Percentiles rank a stretch among this genome's conserved stretches.
Evolutionary conservation across 2,113 vertebrate genomes (phyloP).

Genomic region (Axis porcinus): DNA sequence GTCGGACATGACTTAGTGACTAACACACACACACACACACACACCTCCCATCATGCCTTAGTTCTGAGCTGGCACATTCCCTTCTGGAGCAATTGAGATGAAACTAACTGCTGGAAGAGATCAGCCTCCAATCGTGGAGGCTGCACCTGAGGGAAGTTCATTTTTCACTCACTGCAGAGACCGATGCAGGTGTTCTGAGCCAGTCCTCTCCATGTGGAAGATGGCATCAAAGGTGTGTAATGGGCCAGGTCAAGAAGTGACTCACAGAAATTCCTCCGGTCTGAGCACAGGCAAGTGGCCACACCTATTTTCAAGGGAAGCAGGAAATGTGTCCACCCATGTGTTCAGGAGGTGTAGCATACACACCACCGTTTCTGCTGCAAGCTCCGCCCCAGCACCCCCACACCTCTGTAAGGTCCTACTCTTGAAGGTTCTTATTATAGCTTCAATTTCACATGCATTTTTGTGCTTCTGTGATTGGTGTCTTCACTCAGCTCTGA

Average conservation of each 20-base stretch:
- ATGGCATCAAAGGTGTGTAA: neutral
- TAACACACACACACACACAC: neutral
- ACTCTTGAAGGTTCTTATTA: neutral
- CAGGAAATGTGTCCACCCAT: neutral
- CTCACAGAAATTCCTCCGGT: neutral
- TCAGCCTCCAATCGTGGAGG: rapidly evolving
- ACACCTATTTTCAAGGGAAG: neutral
- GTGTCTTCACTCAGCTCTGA: neutral
- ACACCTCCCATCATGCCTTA: neutral
- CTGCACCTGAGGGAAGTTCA: neutral
- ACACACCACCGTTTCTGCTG: neutral
- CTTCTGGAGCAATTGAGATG: neutral
- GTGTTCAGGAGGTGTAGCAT: neutral
- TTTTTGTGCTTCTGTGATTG: neutral
- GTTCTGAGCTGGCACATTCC: neutral
- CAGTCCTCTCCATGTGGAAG: neutral
- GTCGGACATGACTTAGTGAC: neutral
- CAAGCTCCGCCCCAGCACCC: rapidly evolving
- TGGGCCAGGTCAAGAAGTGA: too few relatives aligned
- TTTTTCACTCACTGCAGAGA: neutral
- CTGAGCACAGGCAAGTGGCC: rapidly evolving
- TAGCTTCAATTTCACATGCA: neutral
- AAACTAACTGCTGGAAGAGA: neutral
- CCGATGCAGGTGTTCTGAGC: neutral
- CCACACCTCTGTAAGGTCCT: neutral